phyloP scores from a whole-genome alignment of 2,888 invertebrate genomes.

The Meteorus colon region DNA sequence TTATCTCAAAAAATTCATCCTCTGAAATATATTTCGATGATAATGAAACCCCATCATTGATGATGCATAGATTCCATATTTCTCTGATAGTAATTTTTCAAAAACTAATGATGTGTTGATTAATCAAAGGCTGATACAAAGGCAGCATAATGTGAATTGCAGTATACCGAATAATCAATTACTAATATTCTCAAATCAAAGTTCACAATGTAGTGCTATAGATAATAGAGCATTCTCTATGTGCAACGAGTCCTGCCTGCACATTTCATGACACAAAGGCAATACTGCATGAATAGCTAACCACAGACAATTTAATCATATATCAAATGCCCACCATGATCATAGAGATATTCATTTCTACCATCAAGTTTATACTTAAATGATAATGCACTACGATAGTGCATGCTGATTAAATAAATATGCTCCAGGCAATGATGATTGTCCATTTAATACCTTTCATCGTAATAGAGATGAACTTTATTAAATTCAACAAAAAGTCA shows the following conservation, averaged over 20 bases:
- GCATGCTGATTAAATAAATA: neutral
- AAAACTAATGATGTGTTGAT: no score
- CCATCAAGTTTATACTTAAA: neutral
- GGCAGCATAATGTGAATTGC: no score
- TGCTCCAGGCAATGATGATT: neutral
- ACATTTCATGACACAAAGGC: constrained; percentile 5
- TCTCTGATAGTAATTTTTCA: no score
- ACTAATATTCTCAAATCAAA: constrained; percentile 9
- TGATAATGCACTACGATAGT: neutral
- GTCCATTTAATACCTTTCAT: neutral
- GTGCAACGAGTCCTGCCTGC: neutral
- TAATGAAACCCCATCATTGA: no score
- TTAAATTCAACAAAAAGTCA: constrained; percentile 11
- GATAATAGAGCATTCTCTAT: neutral
- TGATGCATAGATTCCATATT: no score
- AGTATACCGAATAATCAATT: neutral
- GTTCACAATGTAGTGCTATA: neutral
- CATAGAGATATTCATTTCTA: neutral
- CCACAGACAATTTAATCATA: neutral
- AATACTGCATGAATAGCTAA: constrained; percentile 6
- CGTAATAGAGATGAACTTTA: neutral
- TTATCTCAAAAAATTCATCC: no score
- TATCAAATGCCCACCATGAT: neutral
- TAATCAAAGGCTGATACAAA: no score
- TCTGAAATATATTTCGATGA: neutral